Conservation (phyloP, 2,797 vertebrate genomes). For the Cygnus olor region DNA sequence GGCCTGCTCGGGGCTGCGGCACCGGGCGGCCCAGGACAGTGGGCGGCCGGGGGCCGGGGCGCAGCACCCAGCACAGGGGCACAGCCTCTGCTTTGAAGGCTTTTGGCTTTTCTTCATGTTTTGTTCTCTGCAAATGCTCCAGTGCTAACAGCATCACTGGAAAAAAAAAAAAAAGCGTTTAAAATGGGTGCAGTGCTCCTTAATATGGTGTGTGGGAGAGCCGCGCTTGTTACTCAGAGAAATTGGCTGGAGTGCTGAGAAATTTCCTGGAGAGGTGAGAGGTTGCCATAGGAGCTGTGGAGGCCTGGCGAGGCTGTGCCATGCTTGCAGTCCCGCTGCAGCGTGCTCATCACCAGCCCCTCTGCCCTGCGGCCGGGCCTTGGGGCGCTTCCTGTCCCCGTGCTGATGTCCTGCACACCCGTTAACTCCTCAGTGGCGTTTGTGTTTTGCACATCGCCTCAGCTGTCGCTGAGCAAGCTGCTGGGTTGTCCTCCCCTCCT, state of each 20-base stretch:
- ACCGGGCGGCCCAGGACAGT: fast-evolving
- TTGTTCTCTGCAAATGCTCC: not conserved
- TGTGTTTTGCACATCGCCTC: not conserved
- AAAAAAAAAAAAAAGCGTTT: not conserved
- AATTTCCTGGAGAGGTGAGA: not conserved
- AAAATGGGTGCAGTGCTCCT: not conserved
- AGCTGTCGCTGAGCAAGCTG: not conserved
- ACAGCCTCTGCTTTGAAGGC: not conserved
- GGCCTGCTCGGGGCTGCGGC: not conserved
- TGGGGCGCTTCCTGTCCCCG: not conserved
- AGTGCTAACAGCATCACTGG: fast-evolving
- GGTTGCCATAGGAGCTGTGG: not conserved
- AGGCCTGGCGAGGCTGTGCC: not conserved
- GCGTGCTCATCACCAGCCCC: fast-evolving
- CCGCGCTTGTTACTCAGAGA: fast-evolving
- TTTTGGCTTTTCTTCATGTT: not conserved
- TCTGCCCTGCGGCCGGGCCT: no score
- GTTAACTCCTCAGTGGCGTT: not conserved
- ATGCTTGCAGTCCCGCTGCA: not conserved
- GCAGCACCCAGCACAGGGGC: not conserved
- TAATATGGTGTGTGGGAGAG: not conserved
- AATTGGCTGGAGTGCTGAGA: not conserved
- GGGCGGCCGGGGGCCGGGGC: not conserved
- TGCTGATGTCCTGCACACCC: no score
- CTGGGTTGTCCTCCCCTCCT: not conserved